A percentile compares a stretch with the other conserved stretches of the same genome.
Conservation (phyloP, 2,797 vertebrate species). For the Delichon dasypus region DNA sequence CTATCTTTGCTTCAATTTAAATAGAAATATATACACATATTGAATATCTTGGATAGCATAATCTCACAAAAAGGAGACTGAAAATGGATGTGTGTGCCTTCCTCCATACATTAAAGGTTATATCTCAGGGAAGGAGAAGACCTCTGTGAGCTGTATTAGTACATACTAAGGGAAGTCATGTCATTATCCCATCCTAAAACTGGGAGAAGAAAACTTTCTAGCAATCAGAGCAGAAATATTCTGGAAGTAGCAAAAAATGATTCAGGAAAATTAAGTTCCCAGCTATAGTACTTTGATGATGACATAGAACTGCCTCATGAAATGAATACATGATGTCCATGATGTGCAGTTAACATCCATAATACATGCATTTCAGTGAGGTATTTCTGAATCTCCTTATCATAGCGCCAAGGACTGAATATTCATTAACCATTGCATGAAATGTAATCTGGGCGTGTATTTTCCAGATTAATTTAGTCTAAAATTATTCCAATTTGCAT, state of each 20-base stretch:
- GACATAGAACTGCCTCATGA: neutral
- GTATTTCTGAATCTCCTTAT: neutral
- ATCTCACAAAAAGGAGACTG: neutral
- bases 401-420: neutral
- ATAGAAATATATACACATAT: neutral
- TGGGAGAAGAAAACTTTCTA: neutral
- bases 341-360: neutral
- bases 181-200: neutral
- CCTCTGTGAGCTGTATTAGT: neutral
- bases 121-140: neutral
- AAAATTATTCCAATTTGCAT: neutral
- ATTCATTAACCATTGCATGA: neutral
- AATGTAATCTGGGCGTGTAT: neutral
- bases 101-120: neutral
- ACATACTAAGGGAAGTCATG: neutral
- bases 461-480: neutral
- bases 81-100: neutral
- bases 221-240: neutral
- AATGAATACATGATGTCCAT: neutral
- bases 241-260: neutral
- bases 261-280: neutral
- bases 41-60: neutral
- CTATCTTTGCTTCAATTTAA: neutral
- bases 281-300: neutral
- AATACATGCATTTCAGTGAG: rapidly evolving